phyloP scores from a whole-genome alignment of 1,140 invertebrate genomes.

The Cardiocondyla obscurior region DNA sequence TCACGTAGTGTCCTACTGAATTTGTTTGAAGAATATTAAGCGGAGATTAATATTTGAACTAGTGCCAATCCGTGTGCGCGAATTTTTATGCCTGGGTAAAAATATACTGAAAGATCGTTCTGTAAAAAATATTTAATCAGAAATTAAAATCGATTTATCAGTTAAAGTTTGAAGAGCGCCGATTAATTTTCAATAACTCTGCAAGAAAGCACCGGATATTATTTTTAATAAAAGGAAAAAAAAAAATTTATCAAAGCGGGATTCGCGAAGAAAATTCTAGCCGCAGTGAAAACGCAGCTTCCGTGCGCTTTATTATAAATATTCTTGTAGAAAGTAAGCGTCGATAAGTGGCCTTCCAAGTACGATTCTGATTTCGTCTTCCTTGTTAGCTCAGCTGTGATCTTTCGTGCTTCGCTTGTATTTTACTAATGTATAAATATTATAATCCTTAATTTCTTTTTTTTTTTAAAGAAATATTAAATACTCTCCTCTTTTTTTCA shows the following conservation, averaged over 20 bases:
- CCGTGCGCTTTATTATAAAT: slow-evolving; percentile 43
- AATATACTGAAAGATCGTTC: neutral
- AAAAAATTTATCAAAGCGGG: too few relatives aligned
- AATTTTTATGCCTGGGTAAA: neutral
- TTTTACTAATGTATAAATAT: slow-evolving; percentile 33
- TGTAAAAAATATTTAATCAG: neutral
- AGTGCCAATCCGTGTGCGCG: neutral
- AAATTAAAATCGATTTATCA: neutral
- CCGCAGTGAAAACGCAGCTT: slow-evolving; percentile 48
- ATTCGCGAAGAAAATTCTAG: too few relatives aligned
- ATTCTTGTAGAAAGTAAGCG: slow-evolving; percentile 65
- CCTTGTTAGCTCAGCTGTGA: slow-evolving; percentile 52
- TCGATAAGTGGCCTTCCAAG: slow-evolving; percentile 61
- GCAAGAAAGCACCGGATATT: neutral
- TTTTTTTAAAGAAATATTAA: neutral
- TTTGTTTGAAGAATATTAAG: neutral
- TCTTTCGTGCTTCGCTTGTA: slow-evolving; percentile 6
- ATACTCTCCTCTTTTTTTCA: neutral
- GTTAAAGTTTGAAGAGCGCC: neutral
- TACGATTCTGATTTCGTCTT: slow-evolving; percentile 55
- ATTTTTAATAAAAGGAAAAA: neutral
- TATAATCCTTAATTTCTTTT: slow-evolving; percentile 2
- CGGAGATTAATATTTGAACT: neutral
- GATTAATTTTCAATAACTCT: neutral
- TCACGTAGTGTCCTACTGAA: neutral